Conservation (phyloP, 2,113 vertebrate species). For the Dicaeum eximium region DNA sequence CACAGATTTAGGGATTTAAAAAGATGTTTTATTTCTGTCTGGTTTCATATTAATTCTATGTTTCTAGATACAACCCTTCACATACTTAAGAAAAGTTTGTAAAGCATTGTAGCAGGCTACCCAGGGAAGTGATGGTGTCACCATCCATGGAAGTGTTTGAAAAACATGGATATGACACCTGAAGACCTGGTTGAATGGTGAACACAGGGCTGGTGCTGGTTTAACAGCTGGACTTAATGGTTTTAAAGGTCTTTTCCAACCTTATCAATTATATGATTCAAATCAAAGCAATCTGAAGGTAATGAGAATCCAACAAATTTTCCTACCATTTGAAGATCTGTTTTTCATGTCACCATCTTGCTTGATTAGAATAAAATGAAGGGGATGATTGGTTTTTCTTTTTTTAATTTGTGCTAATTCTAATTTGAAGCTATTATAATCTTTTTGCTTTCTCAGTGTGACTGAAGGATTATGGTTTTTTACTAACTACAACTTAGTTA, state of each 20-base stretch:
- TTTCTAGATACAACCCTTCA: background rate
- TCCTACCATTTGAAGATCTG: background rate
- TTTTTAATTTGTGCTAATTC: background rate
- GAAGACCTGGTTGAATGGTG: background rate
- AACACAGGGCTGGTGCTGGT: background rate
- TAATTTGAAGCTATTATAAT: background rate
- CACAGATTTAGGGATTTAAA: background rate
- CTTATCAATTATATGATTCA: background rate
- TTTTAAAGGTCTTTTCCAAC: background rate
- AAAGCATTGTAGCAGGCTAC: background rate
- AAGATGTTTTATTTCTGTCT: background rate
- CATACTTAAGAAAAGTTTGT: background rate
- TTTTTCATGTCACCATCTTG: background rate
- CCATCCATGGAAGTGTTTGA: background rate
- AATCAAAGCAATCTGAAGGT: background rate
- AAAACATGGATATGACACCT: too few relatives aligned
- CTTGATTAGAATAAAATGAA: background rate
- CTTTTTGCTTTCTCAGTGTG: background rate
- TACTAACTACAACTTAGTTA: background rate
- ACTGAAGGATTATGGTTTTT: background rate
- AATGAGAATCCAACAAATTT: background rate
- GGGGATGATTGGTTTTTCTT: rapidly evolving
- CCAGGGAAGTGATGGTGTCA: background rate
- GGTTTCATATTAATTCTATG: background rate
- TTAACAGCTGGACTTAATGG: background rate